phyloP scores from a whole-genome alignment of 1,140 invertebrate species.

The Oscheius sp. region DNA sequence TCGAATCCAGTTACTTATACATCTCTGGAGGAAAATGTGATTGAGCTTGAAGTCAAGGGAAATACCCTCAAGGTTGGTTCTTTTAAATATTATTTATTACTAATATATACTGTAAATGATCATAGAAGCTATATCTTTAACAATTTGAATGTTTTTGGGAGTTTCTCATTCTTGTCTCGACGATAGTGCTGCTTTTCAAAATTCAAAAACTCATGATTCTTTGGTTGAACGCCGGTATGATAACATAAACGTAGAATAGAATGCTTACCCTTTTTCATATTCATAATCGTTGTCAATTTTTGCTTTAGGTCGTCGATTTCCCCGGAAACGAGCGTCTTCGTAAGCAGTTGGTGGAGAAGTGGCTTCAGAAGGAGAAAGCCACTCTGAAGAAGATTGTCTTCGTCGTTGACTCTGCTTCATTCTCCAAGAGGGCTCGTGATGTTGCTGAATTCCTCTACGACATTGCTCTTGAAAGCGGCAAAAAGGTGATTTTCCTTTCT shows the following conservation, averaged over 20 bases:
- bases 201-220: too few species aligned
- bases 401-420: slow-evolving; percentile 37
- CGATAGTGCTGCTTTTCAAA: too few species aligned
- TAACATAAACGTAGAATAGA: too few species aligned
- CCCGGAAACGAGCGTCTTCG: slow-evolving; percentile 36
- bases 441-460: slow-evolving; percentile 38
- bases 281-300: too few species aligned
- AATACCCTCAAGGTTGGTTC: slow-evolving; percentile 9
- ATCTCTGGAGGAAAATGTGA: slow-evolving; percentile 26
- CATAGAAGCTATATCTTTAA: too few species aligned
- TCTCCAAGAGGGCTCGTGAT: slow-evolving; percentile 34
- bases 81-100: too few species aligned
- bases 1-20: too few species aligned
- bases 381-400: slow-evolving; percentile 29
- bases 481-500: slow-evolving; percentile 26
- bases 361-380: slow-evolving; percentile 9
- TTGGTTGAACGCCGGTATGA: too few species aligned
- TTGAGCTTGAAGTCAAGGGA: slow-evolving; percentile 24
- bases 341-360: slow-evolving; percentile 36
- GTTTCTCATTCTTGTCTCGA: too few species aligned
- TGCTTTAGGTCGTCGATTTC: slow-evolving; percentile 39
- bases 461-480: slow-evolving; percentile 26
- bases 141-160: too few species aligned
- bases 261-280: too few species aligned
- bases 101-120: too few species aligned